Evolutionary conservation across 92 coral and sea anemone species (phyloP).

Genomic region (Palythoa grandiflora): DNA sequence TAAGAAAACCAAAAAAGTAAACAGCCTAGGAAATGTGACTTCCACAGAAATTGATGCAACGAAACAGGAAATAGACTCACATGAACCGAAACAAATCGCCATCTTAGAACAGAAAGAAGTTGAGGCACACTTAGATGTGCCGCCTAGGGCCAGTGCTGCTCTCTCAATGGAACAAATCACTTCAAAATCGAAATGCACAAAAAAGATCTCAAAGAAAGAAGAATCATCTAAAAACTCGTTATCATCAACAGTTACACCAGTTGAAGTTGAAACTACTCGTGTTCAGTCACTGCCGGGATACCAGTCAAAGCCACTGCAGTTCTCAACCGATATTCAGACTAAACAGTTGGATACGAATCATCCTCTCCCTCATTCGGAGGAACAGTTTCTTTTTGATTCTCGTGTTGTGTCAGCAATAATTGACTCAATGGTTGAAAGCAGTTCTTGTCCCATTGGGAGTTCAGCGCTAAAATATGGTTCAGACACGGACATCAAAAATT

Average conservation of each 20-base stretch:
- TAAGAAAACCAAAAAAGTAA: conserved; percentile 2
- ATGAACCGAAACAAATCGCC: not conserved
- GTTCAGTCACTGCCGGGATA: conserved; percentile 36
- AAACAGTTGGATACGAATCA: not conserved
- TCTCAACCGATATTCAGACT: conserved; percentile 3
- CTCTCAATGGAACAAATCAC: not conserved
- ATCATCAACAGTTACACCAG: conserved; percentile 13
- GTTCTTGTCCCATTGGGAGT: not conserved
- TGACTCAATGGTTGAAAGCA: not conserved
- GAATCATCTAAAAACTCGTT: not conserved
- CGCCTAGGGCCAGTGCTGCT: not conserved
- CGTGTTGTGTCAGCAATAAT: not conserved
- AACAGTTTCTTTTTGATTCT: not conserved
- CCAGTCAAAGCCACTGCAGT: conserved; percentile 17
- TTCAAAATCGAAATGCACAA: conserved; percentile 25
- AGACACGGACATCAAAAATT: not conserved
- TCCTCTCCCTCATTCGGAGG: not conserved
- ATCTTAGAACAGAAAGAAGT: not conserved
- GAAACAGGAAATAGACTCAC: not conserved
- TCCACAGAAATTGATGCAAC: not conserved
- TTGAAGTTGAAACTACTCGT: conserved; percentile 36
- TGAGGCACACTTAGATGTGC: not conserved
- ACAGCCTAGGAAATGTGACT: not conserved
- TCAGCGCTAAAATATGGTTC: not conserved
- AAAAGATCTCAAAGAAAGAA: not conserved